Percentiles rank a stretch among this genome's conserved stretches.
These are phyloP conservation scores for Myotis pilosus DNA, from an alignment of 2,797 vertebrate species.

Conservation along the genomic window DNA sequence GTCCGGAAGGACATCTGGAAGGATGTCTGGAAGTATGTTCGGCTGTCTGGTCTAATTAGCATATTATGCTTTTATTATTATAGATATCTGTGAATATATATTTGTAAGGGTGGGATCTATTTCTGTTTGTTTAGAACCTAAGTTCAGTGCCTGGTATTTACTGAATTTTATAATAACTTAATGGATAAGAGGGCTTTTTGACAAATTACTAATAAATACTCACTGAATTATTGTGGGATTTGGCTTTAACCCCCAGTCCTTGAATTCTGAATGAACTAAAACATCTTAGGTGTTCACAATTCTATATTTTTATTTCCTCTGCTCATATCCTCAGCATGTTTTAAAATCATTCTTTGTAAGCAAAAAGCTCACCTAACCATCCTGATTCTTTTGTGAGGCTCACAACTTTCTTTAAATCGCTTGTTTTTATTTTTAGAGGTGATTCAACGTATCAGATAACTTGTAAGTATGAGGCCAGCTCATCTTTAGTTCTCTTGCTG, in stretches of 20 bases:
- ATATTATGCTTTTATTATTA: too few species aligned
- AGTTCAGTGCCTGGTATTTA: not conserved
- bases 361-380: slow-evolving; percentile 10
- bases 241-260: not conserved
- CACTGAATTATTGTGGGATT: not conserved
- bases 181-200: not conserved
- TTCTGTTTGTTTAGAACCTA: not conserved
- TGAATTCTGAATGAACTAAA: slow-evolving; percentile 28
- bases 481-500: slow-evolving; percentile 6
- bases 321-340: not conserved
- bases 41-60: too few species aligned
- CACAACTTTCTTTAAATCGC: slow-evolving; percentile 29
- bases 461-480: slow-evolving; percentile 30
- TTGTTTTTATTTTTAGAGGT: slow-evolving; percentile 59
- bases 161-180: not conserved
- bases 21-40: too few species aligned
- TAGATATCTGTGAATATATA: not conserved
- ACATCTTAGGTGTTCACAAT: not conserved
- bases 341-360: slow-evolving; percentile 40
- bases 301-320: not conserved
- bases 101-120: not conserved
- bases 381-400: slow-evolving; percentile 9
- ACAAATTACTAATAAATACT: not conserved
- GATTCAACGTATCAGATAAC: slow-evolving; percentile 54
- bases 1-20: too few species aligned